Conservation (phyloP, 2,888 invertebrate genomes). For the Nycteola revayana region DNA sequence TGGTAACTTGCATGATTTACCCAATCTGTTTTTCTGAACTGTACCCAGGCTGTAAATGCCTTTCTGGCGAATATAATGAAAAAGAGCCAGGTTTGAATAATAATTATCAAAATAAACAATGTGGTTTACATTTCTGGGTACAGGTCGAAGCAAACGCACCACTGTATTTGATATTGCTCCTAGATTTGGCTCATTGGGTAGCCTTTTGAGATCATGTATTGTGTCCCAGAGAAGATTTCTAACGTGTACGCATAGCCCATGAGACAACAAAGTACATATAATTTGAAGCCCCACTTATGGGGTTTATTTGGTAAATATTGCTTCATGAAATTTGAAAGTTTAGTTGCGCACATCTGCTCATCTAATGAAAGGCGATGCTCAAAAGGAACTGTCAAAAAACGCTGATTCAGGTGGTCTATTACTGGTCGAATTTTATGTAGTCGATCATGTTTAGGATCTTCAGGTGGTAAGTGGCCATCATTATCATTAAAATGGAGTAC, state of each 20-base stretch:
- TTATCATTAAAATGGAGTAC: no score
- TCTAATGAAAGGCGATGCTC: no score
- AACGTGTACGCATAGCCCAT: slow-evolving; percentile 4
- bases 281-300: slow-evolving; percentile 5
- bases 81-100: slow-evolving; percentile 5
- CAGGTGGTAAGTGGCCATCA: no score
- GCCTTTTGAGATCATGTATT: slow-evolving; percentile 1
- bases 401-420: no score
- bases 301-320: slow-evolving; percentile 6
- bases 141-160: slow-evolving; percentile 10
- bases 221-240: slow-evolving; percentile 6
- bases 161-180: slow-evolving; percentile 15
- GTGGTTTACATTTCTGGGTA: slow-evolving; percentile 8
- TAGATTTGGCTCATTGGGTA: slow-evolving; percentile 8
- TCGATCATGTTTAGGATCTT: no score
- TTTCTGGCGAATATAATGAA: slow-evolving; percentile 3
- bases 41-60: slow-evolving; percentile 9
- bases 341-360: no score
- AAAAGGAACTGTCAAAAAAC: no score
- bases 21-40: slow-evolving; percentile 14
- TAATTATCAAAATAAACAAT: slow-evolving; percentile 3
- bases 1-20: slow-evolving; percentile 12
- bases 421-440: no score
- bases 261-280: slow-evolving; percentile 5
- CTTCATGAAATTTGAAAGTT: no score